Percentiles rank a stretch among this genome's conserved stretches.
phyloP scores from a whole-genome alignment of 2,113 vertebrate species.

The Ceyx cyanopectus region DNA sequence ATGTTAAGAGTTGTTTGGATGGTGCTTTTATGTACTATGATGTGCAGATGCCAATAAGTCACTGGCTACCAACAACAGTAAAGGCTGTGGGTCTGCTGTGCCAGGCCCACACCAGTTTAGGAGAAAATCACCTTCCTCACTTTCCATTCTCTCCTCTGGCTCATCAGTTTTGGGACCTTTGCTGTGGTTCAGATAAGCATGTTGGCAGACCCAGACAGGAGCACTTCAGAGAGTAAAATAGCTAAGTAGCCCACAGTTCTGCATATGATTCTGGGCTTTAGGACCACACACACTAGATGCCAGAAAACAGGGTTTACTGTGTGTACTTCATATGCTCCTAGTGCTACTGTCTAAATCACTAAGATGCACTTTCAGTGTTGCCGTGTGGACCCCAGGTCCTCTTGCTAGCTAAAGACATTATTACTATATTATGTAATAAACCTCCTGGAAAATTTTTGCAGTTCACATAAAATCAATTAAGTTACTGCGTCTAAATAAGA shows the following conservation, averaged over 20 bases:
- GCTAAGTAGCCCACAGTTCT: not conserved
- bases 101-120: not conserved
- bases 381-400: not conserved
- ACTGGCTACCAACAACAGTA: not conserved
- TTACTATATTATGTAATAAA: accelerated
- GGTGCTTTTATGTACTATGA: not conserved
- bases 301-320: not conserved
- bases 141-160: not conserved
- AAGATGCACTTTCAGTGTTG: not conserved
- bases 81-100: not conserved
- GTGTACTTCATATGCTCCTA: accelerated
- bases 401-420: not conserved
- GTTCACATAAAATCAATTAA: not conserved
- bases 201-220: not conserved
- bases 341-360: not conserved
- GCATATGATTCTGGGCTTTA: not conserved
- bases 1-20: not conserved
- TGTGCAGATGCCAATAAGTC: accelerated
- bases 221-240: not conserved
- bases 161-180: not conserved
- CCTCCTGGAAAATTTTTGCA: not conserved
- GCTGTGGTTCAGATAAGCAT: not conserved
- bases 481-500: not conserved
- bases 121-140: not conserved
- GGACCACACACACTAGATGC: not conserved